Percentiles rank a stretch among this genome's conserved stretches.
These are phyloP conservation scores for Polyodon spathula DNA, from an alignment of 2,113 vertebrate species.

Conservation along the genomic window DNA sequence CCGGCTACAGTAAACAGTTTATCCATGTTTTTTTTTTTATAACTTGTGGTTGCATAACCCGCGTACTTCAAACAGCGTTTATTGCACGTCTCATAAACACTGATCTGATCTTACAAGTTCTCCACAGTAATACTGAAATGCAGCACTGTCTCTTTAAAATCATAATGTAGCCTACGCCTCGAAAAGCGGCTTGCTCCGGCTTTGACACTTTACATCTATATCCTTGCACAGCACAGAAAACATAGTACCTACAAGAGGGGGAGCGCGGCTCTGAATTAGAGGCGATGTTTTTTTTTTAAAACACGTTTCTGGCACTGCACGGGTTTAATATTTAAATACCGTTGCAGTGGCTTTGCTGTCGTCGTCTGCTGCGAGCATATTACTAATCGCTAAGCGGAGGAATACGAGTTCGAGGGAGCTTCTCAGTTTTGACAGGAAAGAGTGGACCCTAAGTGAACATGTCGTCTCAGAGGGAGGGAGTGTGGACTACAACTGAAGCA, in stretches of 20 bases:
- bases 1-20: too few species aligned
- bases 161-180: slow-evolving; percentile 60
- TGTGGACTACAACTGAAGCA: slow-evolving; percentile 23
- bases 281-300: neutral
- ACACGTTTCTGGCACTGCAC: neutral
- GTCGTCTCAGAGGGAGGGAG: slow-evolving; percentile 31
- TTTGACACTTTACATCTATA: slow-evolving; percentile 55
- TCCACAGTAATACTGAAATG: neutral
- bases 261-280: neutral
- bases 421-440: slow-evolving; percentile 35
- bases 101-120: too few species aligned
- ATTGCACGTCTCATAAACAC: too few species aligned
- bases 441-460: slow-evolving; percentile 35
- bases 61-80: too few species aligned
- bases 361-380: slow-evolving; percentile 12
- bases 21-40: too few species aligned
- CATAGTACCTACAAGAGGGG: slow-evolving; percentile 37
- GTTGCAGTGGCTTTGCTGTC: slow-evolving; percentile 8
- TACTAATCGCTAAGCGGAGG: slow-evolving; percentile 42
- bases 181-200: slow-evolving; percentile 73
- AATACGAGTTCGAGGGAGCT: slow-evolving; percentile 35
- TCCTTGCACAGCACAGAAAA: slow-evolving; percentile 53
- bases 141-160: slow-evolving; percentile 55
- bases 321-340: slow-evolving; percentile 14
- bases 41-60: too few species aligned